phyloP scores from a whole-genome alignment of 1,140 invertebrate genomes.

The Drosophila triauraria region DNA sequence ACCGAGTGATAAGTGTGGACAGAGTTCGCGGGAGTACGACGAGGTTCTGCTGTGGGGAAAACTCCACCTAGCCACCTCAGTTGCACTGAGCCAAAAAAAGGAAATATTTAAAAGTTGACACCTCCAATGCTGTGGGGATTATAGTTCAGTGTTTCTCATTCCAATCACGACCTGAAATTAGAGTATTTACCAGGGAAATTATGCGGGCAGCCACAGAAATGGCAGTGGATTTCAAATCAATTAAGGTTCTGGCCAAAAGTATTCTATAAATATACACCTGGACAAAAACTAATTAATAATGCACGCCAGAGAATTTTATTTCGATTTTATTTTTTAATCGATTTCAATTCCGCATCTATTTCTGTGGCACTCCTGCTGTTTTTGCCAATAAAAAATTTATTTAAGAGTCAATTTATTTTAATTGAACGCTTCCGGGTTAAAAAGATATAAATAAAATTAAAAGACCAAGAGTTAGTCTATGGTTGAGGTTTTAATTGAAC shows the following conservation, averaged over 20 bases:
- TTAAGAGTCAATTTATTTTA: too few relatives aligned
- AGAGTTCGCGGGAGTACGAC: constrained; percentile 6
- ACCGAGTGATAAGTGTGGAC: constrained; percentile 49
- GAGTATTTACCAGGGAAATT: not conserved
- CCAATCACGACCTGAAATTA: too few relatives aligned
- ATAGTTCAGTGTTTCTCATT: too few relatives aligned
- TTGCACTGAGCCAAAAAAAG: constrained; percentile 2
- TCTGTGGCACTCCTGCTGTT: not conserved
- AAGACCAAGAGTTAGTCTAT: not conserved
- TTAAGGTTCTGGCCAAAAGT: not conserved
- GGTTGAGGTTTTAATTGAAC: not conserved
- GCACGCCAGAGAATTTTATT: not conserved
- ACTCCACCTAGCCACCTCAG: constrained; percentile 9
- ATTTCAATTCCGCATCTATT: not conserved
- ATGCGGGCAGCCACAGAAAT: not conserved
- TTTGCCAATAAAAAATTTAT: too few relatives aligned
- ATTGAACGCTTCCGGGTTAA: not conserved
- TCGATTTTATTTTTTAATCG: not conserved
- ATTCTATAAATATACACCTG: not conserved
- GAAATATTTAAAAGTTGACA: not conserved
- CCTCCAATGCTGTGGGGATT: too few relatives aligned
- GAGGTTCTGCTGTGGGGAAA: constrained; percentile 11
- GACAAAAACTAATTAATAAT: not conserved
- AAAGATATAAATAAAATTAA: not conserved
- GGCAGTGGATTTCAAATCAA: not conserved